Evolutionary conservation across 2,797 vertebrate species (phyloP).

Genomic region (Argentina silus): DNA sequence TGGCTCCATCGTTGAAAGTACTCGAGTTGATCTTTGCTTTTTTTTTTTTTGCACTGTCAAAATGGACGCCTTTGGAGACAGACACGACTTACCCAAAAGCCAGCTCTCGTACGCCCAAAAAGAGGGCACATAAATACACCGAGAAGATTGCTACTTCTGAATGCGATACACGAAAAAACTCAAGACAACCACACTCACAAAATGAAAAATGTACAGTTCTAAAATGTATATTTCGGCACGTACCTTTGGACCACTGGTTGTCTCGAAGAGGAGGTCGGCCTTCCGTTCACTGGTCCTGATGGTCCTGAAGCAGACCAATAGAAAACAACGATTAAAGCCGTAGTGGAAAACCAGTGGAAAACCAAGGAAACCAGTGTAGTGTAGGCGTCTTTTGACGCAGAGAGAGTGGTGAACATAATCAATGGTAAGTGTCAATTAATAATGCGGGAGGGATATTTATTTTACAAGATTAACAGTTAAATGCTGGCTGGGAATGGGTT

Average conservation of each 20-base stretch:
- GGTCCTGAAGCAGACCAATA: constrained; percentile 67
- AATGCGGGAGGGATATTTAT: too few species aligned
- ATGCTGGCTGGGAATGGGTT: too few species aligned
- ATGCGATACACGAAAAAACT: constrained; percentile 4
- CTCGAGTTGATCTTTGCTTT: constrained; percentile 41
- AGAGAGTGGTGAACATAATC: too few species aligned
- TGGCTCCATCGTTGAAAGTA: constrained; percentile 21
- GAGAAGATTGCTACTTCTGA: constrained; percentile 50
- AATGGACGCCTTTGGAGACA: constrained; percentile 45
- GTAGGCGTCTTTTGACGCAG: too few species aligned
- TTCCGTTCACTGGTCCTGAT: constrained; percentile 82
- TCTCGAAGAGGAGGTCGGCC: constrained; percentile 74
- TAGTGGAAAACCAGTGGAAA: too few species aligned
- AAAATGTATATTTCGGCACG: constrained; percentile 11
- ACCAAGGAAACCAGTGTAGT: background rate
- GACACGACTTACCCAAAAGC: constrained; percentile 42
- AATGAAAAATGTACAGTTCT: too few species aligned
- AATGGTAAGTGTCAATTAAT: too few species aligned
- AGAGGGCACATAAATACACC: constrained; percentile 38
- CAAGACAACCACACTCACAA: background rate
- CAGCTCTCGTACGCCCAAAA: constrained; percentile 54
- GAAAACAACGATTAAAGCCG: background rate
- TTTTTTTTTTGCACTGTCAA: constrained; percentile 30
- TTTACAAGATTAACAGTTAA: too few species aligned
- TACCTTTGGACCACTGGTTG: constrained; percentile 77